phyloP scores from a whole-genome alignment of 2,113 vertebrate genomes.

The Microtus pennsylvanicus region DNA sequence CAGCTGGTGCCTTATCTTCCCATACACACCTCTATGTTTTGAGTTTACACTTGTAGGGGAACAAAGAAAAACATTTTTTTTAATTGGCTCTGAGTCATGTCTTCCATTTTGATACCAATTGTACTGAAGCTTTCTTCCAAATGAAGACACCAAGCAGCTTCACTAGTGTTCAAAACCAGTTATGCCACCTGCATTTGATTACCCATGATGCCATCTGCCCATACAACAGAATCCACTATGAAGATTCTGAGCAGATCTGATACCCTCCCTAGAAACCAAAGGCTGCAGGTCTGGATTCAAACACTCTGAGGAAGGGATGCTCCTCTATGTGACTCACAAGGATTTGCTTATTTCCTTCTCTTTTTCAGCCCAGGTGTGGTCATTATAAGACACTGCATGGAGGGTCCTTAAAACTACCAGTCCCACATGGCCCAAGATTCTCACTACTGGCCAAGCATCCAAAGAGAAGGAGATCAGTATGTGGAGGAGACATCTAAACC shows the following conservation, averaged over 20 bases:
- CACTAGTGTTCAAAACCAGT: not conserved
- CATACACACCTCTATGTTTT: not conserved
- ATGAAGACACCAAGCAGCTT: not conserved
- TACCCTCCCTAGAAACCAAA: not conserved
- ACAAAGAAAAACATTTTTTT: not conserved
- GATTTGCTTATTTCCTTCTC: not conserved
- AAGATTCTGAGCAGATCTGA: not conserved
- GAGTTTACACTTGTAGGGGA: not conserved
- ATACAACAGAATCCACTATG: not conserved
- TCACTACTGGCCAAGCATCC: not conserved
- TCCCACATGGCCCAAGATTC: not conserved
- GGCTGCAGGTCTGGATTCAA: too few relatives aligned
- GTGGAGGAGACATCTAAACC: too few relatives aligned
- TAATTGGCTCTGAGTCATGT: slow-evolving; percentile 34
- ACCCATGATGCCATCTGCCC: not conserved
- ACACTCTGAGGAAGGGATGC: not conserved
- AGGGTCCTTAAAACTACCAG: too few relatives aligned
- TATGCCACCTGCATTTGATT: not conserved
- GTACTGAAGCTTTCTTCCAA: not conserved
- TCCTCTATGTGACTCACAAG: not conserved
- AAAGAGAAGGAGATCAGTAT: not conserved
- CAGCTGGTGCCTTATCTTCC: slow-evolving; percentile 51
- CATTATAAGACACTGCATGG: not conserved
- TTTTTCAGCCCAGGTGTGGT: not conserved
- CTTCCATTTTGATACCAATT: not conserved